A percentile compares a stretch with the other conserved stretches of the same genome.
phyloP scores from a whole-genome alignment of 2,113 vertebrate genomes.

The Hippocampus zosterae region DNA sequence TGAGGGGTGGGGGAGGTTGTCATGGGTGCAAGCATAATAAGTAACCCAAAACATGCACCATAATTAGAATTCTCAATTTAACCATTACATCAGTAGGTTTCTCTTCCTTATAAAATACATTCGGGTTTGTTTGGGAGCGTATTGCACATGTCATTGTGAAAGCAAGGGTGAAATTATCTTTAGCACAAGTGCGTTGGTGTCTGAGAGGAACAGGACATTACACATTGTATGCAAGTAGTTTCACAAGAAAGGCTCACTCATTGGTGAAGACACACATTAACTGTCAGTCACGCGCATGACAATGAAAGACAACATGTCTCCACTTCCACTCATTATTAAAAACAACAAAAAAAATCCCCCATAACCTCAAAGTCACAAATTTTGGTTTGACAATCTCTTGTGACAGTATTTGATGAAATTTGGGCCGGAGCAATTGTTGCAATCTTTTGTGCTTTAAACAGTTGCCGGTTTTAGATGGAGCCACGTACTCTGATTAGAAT shows the following conservation, averaged over 20 bases:
- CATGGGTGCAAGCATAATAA: not conserved
- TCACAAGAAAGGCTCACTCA: not conserved
- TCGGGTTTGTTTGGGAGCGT: not conserved
- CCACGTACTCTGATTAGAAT: too few relatives aligned
- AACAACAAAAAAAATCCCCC: not conserved
- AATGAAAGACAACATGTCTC: not conserved
- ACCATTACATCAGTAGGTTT: not conserved
- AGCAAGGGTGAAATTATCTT: not conserved
- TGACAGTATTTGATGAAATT: not conserved
- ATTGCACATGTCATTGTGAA: not conserved
- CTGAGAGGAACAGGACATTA: not conserved
- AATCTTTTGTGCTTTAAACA: not conserved
- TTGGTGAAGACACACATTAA: constrained; percentile 3
- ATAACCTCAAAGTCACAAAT: not conserved
- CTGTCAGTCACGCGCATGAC: not conserved
- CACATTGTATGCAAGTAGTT: not conserved
- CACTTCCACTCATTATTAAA: not conserved
- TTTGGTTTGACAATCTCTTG: not conserved
- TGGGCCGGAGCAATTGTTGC: not conserved
- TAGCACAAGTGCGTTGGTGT: not conserved
- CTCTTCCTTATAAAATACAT: not conserved
- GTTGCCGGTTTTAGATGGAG: too few relatives aligned
- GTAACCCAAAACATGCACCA: not conserved
- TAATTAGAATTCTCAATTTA: not conserved
- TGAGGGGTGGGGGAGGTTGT: not conserved